These are phyloP conservation scores for Megalurothrips usitatus DNA, from an alignment of 2,888 invertebrate genomes.

Conservation along the genomic window DNA sequence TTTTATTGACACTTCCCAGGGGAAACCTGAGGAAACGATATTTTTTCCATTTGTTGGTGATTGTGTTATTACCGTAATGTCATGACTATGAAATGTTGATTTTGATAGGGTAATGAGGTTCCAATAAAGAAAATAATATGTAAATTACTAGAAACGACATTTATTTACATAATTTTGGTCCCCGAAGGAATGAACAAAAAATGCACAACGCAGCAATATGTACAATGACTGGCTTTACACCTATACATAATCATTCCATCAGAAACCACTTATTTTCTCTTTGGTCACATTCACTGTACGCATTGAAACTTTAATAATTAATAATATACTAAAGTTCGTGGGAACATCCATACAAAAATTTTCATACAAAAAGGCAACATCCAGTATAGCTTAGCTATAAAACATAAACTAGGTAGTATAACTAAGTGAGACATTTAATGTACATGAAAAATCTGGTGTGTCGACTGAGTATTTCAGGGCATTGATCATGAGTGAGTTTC, in stretches of 20 bases:
- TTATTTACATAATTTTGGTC: conserved; percentile 17
- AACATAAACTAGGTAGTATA: no score
- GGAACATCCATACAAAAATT: not conserved
- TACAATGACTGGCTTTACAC: not conserved
- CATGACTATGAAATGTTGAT: no score
- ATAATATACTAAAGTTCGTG: not conserved
- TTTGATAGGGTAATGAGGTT: not conserved
- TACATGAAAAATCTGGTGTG: not conserved
- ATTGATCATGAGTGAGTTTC: no score
- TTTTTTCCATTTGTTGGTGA: no score
- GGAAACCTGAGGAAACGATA: no score
- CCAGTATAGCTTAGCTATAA: conserved; percentile 14
- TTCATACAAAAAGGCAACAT: not conserved
- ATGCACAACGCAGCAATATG: not conserved
- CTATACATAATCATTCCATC: not conserved
- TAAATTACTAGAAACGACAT: not conserved
- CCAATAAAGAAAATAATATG: not conserved
- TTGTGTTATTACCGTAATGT: no score
- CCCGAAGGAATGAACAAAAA: conserved; percentile 22
- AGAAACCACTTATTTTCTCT: conserved; percentile 13
- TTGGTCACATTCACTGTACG: conserved; percentile 25
- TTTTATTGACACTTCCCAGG: not conserved
- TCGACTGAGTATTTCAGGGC: no score
- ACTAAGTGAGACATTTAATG: not conserved
- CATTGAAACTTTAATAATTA: not conserved